Conservation (phyloP, 1,140 invertebrate species). For the Planococcus citri region DNA sequence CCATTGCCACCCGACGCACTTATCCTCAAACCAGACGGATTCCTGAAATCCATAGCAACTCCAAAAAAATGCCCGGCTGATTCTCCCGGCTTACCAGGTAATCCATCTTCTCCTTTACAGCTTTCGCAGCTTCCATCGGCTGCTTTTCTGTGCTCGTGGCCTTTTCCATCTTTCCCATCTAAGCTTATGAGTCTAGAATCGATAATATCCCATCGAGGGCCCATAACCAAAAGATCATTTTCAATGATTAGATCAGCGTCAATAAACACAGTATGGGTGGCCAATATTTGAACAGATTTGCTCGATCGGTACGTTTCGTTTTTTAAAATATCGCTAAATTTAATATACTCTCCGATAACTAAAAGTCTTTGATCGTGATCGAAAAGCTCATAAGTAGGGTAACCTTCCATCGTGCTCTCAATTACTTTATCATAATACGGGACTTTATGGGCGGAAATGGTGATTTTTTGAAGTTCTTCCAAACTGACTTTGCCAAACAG, state of each 20-base stretch:
- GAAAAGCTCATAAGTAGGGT: too few relatives aligned
- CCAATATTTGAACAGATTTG: conserved; percentile 1
- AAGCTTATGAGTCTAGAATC: neutral
- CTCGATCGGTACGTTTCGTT: neutral
- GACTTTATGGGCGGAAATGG: neutral
- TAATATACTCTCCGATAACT: neutral
- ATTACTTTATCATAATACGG: neutral
- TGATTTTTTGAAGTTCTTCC: neutral
- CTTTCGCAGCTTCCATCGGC: neutral
- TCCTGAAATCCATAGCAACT: neutral
- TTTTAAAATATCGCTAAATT: neutral
- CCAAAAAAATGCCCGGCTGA: conserved; percentile 18
- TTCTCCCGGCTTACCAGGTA: neutral
- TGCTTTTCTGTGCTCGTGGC: neutral
- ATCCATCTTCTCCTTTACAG: neutral
- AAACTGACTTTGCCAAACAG: neutral
- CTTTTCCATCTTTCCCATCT: neutral
- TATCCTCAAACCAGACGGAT: neutral
- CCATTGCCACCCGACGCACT: conserved; percentile 15
- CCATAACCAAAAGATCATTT: neutral
- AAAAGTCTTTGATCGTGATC: neutral
- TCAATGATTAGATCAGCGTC: neutral
- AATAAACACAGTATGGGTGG: conserved; percentile 1
- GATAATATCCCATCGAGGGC: conserved; percentile 22
- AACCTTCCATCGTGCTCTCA: neutral